A percentile compares a stretch with the other conserved stretches of the same genome.
Conservation (phyloP, 2,888 invertebrate genomes). For the Tipula helvola region DNA sequence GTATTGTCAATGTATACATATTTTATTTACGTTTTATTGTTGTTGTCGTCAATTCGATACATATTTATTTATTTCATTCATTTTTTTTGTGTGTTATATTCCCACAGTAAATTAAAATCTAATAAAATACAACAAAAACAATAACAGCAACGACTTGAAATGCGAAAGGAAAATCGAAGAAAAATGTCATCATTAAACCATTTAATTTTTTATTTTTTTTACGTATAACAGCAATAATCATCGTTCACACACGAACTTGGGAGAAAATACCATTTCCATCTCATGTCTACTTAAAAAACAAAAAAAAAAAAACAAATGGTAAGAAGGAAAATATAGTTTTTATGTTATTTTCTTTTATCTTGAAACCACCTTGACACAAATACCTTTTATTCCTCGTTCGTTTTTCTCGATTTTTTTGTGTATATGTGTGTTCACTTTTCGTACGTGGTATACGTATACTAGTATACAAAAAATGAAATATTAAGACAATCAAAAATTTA, state of each 20-base stretch:
- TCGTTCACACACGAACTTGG: neutral
- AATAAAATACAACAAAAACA: neutral
- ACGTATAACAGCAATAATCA: neutral
- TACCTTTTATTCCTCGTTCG: neutral
- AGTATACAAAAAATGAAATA: neutral
- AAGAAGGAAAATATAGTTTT: neutral
- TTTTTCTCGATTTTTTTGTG: neutral
- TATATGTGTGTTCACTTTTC: neutral
- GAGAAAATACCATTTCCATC: neutral
- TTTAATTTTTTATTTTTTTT: neutral
- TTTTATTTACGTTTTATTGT: neutral
- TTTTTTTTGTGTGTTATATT: neutral
- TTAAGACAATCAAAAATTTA: neutral
- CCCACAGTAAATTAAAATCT: conserved; percentile 4
- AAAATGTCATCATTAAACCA: neutral
- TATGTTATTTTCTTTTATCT: neutral
- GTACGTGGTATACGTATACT: neutral
- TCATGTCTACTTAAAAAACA: neutral
- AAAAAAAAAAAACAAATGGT: neutral
- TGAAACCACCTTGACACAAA: neutral
- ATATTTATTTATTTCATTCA: neutral
- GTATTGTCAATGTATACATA: neutral
- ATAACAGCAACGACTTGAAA: neutral
- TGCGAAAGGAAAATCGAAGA: neutral
- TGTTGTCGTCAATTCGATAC: neutral